These are phyloP conservation scores for Heliconius hermathena DNA, from an alignment of 1,140 invertebrate genomes.

Conservation along the genomic window DNA sequence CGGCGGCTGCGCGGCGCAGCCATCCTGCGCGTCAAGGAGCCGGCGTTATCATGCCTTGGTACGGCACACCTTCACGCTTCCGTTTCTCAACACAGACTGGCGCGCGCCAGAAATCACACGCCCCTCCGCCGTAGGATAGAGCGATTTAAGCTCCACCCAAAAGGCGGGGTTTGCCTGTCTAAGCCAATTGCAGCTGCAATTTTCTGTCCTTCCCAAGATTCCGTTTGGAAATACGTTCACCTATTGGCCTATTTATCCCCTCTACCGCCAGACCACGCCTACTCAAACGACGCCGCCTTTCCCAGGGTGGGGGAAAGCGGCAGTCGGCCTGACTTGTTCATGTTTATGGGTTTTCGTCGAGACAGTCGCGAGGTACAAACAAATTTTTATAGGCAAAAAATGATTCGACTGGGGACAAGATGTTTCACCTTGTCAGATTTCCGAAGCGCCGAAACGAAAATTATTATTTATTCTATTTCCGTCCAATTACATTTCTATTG, in stretches of 20 bases:
- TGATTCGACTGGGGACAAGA: conserved; percentile 70
- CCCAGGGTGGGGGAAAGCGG: conserved; percentile 64
- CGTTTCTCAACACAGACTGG: conserved; percentile 69
- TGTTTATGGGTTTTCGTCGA: conserved; percentile 79
- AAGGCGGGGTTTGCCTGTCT: conserved; percentile 46
- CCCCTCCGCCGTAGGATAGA: conserved; percentile 73
- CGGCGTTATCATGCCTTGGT: conserved; percentile 59
- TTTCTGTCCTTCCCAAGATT: conserved; percentile 67
- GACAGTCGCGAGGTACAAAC: conserved; percentile 70
- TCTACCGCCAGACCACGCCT: conserved; percentile 48
- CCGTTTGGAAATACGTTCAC: conserved; percentile 37
- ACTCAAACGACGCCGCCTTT: conserved; percentile 46
- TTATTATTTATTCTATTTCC: conserved; percentile 22
- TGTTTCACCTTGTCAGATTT: conserved; percentile 78
- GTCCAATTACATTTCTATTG: neutral
- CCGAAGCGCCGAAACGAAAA: conserved; percentile 50
- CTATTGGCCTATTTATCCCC: conserved; percentile 64
- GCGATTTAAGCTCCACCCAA: conserved; percentile 58
- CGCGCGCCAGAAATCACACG: conserved; percentile 59
- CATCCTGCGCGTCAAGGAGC: conserved; percentile 68
- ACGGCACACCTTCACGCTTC: conserved; percentile 58
- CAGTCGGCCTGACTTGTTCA: conserved; percentile 66
- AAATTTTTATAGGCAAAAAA: conserved; percentile 79
- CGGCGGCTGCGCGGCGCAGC: conserved; percentile 69
- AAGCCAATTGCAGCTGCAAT: conserved; percentile 52